Base-by-base conservation (phyloP, 1,140 invertebrate species). In the Vollenhovia emeryi region DNA sequence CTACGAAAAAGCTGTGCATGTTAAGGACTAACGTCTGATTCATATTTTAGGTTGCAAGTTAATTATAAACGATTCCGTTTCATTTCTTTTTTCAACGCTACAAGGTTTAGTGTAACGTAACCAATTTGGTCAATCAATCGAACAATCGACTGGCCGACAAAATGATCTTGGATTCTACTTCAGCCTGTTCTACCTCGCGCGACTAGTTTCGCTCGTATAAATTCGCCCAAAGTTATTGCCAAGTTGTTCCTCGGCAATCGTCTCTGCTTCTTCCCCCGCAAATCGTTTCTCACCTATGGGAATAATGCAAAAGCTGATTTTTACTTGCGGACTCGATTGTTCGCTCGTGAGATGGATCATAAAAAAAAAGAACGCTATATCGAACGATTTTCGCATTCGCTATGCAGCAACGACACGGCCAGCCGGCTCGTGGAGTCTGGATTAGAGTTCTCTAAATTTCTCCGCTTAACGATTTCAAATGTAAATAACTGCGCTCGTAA, bases 401-500 rank as follows among this genome's bases (percentile, higher is more conserved):
- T 48, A 18, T 50, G 62, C n/a, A 21, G 13, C 43, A 57, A 89
- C 87, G 48, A 62, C 50, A 36, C 33, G 57, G 75, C 52, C 50
- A 59, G 79, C 33, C 50, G 50, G 74, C 13, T 43, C 18, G n/a
- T n/a, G 13, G 6, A 21, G 36, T 64, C n/a, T 71, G 52, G 74
- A n/a, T 13, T 60, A 86, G 27, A 4, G 43, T 64, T 64, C 60
- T 64, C 33, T 64, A 64, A 60, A 82, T 89, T 88, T 89, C 87
- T 76, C 87, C 87, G 86, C 83, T 87, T 74, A 60, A 48, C 33
- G 52, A 69, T 69, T 57, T 43, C 40, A 87, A 86, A 82, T 87
- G 79, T 68, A 33, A 71, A 86, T 80, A 88, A 69, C 36, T 27
- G 27, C n/a, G 45, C 36, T 55, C 40, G 36, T 69, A 66, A 66